phyloP scores from a whole-genome alignment of 2,888 invertebrate genomes.

The Campoplex nolae region DNA sequence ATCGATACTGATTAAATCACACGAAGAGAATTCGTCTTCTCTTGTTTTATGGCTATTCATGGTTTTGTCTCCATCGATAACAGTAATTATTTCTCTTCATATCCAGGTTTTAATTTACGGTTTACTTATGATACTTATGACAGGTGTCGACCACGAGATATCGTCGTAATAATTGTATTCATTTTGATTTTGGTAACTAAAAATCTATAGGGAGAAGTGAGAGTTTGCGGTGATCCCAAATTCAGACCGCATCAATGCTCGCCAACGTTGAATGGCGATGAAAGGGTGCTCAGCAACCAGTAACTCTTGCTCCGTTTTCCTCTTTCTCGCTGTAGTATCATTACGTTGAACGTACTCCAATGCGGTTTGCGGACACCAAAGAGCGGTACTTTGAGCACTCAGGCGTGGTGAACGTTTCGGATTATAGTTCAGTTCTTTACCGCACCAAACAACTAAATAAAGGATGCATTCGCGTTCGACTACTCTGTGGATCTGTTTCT shows the following conservation, averaged over 20 bases:
- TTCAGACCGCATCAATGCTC: neutral
- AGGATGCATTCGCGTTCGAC: conserved; percentile 11
- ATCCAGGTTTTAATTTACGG: too few relatives aligned
- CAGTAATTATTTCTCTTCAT: too few relatives aligned
- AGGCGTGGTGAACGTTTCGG: neutral
- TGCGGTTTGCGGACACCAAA: neutral
- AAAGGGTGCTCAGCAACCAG: neutral
- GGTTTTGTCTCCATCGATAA: neutral
- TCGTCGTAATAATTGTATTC: neutral
- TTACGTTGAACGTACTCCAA: conserved; percentile 28
- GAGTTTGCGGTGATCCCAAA: conserved; percentile 28
- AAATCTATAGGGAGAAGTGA: neutral
- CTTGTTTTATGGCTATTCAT: neutral
- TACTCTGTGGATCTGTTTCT: neutral
- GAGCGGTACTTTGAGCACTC: neutral
- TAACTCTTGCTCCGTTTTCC: conserved; percentile 1
- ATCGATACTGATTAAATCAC: neutral
- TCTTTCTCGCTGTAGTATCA: neutral
- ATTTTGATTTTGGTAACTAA: too few relatives aligned
- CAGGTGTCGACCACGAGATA: too few relatives aligned
- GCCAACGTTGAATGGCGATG: conserved; percentile 22
- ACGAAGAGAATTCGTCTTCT: neutral
- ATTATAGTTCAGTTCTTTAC: conserved; percentile 25
- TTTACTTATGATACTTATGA: too few relatives aligned
- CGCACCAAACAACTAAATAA: conserved; percentile 9